Evolutionary conservation across 2,888 invertebrate species (phyloP).

Genomic region (Microctonus hyperodae): DNA sequence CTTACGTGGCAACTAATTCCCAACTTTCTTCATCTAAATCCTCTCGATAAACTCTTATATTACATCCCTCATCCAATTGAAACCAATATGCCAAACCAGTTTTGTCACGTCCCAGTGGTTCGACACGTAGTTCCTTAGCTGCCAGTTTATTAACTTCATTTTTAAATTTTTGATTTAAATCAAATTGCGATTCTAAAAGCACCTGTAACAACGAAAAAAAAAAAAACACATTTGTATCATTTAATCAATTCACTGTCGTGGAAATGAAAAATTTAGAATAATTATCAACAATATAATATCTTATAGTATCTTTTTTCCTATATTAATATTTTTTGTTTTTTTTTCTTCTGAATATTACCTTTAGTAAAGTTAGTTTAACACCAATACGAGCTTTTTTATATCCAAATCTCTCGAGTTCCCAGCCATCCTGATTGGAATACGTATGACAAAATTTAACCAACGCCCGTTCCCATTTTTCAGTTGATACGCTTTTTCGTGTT

Average conservation of each 20-base stretch:
- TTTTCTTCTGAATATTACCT: slow-evolving; percentile 78
- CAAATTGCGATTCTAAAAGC: slow-evolving; percentile 93
- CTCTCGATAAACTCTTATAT: slow-evolving; percentile 91
- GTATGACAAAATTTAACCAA: slow-evolving; percentile 91
- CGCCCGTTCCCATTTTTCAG: slow-evolving; percentile 90
- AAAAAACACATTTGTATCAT: slow-evolving; percentile 29
- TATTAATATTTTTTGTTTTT: too few relatives aligned
- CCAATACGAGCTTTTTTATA: slow-evolving; percentile 90
- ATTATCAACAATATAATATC: not conserved
- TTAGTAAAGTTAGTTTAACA: slow-evolving; percentile 88
- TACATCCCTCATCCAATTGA: slow-evolving; percentile 86
- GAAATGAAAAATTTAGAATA: slow-evolving; percentile 35
- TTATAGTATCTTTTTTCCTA: not conserved
- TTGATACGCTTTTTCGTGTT: slow-evolving; percentile 80
- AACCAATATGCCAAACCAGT: slow-evolving; percentile 94
- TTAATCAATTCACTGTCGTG: slow-evolving; percentile 36
- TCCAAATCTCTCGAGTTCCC: slow-evolving; percentile 95
- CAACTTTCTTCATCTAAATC: slow-evolving; percentile 96
- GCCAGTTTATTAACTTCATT: slow-evolving; percentile 80
- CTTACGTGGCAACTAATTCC: slow-evolving; percentile 88
- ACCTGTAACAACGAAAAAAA: slow-evolving; percentile 68
- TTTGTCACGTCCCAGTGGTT: slow-evolving; percentile 91
- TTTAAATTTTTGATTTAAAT: slow-evolving; percentile 92
- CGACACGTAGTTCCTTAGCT: slow-evolving; percentile 81
- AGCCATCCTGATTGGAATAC: slow-evolving; percentile 90